Evolutionary conservation across 2,797 vertebrate species (phyloP).

Genomic region (Sebastes nivosus): DNA sequence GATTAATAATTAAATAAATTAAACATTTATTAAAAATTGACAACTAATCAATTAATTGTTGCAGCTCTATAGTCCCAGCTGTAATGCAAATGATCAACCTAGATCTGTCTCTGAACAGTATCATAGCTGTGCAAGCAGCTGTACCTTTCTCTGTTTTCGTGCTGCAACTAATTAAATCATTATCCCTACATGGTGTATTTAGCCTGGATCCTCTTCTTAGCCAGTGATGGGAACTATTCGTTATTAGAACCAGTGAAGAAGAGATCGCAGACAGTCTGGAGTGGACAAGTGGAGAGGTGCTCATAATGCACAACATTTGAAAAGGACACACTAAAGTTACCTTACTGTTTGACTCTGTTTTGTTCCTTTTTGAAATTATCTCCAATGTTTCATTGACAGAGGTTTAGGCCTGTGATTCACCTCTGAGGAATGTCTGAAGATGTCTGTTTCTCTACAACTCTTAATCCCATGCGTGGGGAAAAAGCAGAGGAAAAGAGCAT

Average conservation of each 20-base stretch:
- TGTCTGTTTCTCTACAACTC: neutral
- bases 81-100: neutral
- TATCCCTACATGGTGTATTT: neutral
- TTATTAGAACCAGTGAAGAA: neutral
- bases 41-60: no score
- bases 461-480: neutral
- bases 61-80: neutral
- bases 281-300: neutral
- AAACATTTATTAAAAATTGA: no score
- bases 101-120: neutral
- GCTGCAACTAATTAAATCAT: neutral
- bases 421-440: conserved; percentile 11
- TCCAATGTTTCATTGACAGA: neutral
- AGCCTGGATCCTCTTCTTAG: neutral
- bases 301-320: neutral
- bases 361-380: neutral
- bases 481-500: neutral
- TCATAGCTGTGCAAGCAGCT: neutral
- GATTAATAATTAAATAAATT: no score
- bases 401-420: neutral
- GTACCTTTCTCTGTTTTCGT: neutral
- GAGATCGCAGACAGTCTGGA: neutral
- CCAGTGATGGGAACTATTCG: neutral
- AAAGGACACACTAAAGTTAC: neutral
- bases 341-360: neutral